Evolutionary conservation across 2,888 invertebrate genomes (phyloP), one percentile per base, ranked within the genome.

Genomic region (Parnassius glacialis): DNA sequence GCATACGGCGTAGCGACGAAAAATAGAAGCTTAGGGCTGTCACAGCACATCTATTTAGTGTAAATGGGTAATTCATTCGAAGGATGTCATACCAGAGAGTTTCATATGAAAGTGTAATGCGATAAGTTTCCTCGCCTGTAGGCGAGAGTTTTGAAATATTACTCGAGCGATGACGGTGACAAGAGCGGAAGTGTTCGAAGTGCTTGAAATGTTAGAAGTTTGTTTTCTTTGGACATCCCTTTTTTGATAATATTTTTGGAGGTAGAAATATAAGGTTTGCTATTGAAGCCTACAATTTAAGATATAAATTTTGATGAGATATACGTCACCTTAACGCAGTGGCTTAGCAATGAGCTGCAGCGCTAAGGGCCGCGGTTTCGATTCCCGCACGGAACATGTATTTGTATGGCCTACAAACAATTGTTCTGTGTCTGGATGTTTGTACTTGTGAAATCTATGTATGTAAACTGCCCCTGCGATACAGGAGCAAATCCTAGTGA

Each of bases 91-190:
- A 61, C 63, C 67, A 50, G 53, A 51, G 50, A 43, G 57, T 53
- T 16, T 50, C 43, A 52, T 58, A 62, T 69, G 61, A 63, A 63
- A 65, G 58, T 59, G 66, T 71, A 72, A 75, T 61, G 71, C 65
- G 73, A 74, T 78, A 74, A 76, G 73, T 80, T 78, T 74, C 72
- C 75, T 71, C 65, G 62, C 69, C 71, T 65, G 41, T 43, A 62
- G 64, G 66, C 68, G 75, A 78, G 78, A 76, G 79, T 55, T 74
- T 75, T 73, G 81, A 75, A 81, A 83, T 75, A 74, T 76, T 72
- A 79, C 62, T 70, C 74, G 68, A 52, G 64, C 67, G 61, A 71
- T 64, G 70, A 65, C 62, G 55, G 64, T 25, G 55, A 52, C 52
- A 52, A 52, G 45, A 50, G 50, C 47, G 56, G 48, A 61, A 61